Conservation (phyloP, 2,888 invertebrate species). For the Alloscopus bannaensis region DNA sequence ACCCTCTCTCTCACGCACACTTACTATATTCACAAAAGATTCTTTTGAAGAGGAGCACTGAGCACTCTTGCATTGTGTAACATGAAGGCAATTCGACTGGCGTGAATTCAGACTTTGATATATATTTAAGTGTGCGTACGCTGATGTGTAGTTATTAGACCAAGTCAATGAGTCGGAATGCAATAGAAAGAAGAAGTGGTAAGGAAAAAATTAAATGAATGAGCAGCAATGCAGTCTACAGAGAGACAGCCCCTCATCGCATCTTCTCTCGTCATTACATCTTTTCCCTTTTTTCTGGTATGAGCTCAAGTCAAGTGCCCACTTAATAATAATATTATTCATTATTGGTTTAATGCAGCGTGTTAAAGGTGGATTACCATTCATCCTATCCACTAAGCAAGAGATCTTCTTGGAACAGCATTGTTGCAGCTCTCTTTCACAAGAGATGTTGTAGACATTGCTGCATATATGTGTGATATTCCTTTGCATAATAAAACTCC, state of each 20-base stretch:
- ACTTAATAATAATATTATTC: slow-evolving; percentile 47
- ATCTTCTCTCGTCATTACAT: slow-evolving; percentile 34
- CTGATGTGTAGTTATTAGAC: too few relatives aligned
- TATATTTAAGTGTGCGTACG: too few relatives aligned
- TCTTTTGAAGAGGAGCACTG: too few relatives aligned
- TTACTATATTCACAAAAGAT: too few relatives aligned
- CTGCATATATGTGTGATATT: too few relatives aligned
- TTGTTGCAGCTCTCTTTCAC: not conserved
- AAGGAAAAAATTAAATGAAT: slow-evolving; percentile 34
- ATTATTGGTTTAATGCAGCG: slow-evolving; percentile 40
- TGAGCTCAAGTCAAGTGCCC: slow-evolving; percentile 49
- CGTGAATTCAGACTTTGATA: too few relatives aligned
- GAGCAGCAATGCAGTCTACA: slow-evolving; percentile 23
- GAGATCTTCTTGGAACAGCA: too few relatives aligned
- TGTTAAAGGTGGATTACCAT: slow-evolving; percentile 24
- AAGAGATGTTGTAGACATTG: too few relatives aligned
- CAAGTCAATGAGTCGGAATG: slow-evolving; percentile 48
- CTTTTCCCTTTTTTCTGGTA: slow-evolving; percentile 32
- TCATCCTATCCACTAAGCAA: slow-evolving; percentile 1
- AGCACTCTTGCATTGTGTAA: slow-evolving; percentile 18
- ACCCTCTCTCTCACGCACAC: too few relatives aligned
- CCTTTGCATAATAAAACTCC: too few relatives aligned
- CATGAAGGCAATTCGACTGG: too few relatives aligned
- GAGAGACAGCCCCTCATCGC: slow-evolving; percentile 31
- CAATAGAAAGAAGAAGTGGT: not conserved